Evolutionary conservation across 2,113 vertebrate genomes (phyloP).

Genomic region (Sporophila hypoxantha): DNA sequence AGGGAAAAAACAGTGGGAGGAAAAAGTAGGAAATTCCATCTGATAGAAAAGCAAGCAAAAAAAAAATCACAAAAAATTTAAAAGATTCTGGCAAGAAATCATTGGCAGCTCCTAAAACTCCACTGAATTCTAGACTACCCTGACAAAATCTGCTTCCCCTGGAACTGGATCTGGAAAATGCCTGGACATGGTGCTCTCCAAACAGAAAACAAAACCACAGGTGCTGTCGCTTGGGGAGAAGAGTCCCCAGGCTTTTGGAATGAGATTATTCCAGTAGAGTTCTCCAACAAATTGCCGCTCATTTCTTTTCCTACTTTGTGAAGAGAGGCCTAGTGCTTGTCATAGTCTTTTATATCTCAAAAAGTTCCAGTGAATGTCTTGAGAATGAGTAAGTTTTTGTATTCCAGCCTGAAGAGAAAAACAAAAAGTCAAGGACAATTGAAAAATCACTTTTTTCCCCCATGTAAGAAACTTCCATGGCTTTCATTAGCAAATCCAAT

Average conservation of each 20-base stretch:
- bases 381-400: slow-evolving; percentile 12
- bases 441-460: not conserved
- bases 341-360: not conserved
- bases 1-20: not conserved
- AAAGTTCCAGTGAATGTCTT: not conserved
- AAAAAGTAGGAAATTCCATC: not conserved
- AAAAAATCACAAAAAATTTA: not conserved
- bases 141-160: not conserved
- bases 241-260: not conserved
- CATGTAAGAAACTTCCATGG: not conserved
- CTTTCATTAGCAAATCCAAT: not conserved
- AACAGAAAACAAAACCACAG: not conserved
- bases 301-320: not conserved
- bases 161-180: slow-evolving; percentile 13
- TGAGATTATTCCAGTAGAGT: not conserved
- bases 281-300: not conserved
- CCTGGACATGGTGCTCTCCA: not conserved
- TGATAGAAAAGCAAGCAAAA: not conserved
- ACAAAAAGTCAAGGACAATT: not conserved
- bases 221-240: not conserved
- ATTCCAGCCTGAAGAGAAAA: not conserved
- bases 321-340: not conserved
- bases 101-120: slow-evolving; percentile 17
- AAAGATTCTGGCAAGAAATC: slow-evolving; percentile 7
- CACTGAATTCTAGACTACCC: not conserved